Evolutionary conservation across 2,888 invertebrate species (phyloP).

Genomic region (Ametastegia equiseti): DNA sequence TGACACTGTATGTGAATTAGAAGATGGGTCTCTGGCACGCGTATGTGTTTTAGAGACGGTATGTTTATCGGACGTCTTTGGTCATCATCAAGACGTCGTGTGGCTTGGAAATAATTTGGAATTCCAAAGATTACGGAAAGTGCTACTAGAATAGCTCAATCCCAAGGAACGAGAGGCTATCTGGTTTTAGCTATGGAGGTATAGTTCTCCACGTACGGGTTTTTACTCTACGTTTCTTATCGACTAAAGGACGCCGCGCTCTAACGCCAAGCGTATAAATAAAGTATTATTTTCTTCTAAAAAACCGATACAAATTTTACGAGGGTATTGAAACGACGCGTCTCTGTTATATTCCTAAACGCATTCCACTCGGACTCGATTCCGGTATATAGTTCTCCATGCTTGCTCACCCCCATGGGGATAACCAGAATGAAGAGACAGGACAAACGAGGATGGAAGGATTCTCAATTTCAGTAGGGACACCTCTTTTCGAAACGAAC

Average conservation of each 20-base stretch:
- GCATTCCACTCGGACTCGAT: conserved; percentile 22
- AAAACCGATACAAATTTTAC: conserved; percentile 45
- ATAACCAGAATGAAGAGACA: too few relatives aligned
- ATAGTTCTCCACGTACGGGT: not conserved
- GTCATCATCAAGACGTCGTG: conserved; percentile 24
- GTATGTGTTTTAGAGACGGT: not conserved
- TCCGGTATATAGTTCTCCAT: not conserved
- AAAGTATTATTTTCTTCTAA: conserved; percentile 38
- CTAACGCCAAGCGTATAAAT: not conserved
- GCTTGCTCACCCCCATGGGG: not conserved
- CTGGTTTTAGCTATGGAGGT: conserved; percentile 1
- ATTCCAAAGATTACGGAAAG: conserved; percentile 45
- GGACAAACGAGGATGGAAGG: not conserved
- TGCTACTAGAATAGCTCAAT: conserved; percentile 47
- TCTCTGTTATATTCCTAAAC: conserved; percentile 33
- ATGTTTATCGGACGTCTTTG: not conserved
- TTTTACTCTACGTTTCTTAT: conserved; percentile 26
- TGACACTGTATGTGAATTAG: not conserved
- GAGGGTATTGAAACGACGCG: conserved; percentile 13
- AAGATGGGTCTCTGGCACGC: too few relatives aligned
- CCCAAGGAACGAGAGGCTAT: conserved; percentile 17
- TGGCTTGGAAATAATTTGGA: conserved; percentile 28
- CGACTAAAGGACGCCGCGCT: conserved; percentile 33
- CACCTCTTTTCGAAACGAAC: conserved; percentile 5
- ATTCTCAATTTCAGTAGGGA: conserved; percentile 30